phyloP scores from a whole-genome alignment of 1,140 invertebrate genomes.

The Dendrolimus kikuchii region DNA sequence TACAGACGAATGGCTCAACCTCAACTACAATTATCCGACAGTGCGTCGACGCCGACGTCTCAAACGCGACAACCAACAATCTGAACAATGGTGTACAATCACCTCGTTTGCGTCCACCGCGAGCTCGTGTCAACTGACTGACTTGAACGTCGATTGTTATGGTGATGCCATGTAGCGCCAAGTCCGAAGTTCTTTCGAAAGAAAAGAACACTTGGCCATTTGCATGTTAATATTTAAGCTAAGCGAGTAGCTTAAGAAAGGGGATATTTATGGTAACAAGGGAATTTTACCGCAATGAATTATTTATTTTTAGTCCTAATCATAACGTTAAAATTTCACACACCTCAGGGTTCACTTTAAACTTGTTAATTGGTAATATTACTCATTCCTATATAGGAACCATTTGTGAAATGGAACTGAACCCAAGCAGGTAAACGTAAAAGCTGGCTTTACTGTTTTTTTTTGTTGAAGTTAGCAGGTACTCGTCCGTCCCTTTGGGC shows the following conservation, averaged over 20 bases:
- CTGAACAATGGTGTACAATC: constrained; percentile 60
- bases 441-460: constrained; percentile 37
- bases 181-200: constrained; percentile 46
- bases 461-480: constrained; percentile 58
- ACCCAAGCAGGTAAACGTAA: constrained; percentile 53
- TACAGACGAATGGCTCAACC: constrained; percentile 21
- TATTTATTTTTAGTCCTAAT: constrained; percentile 40
- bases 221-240: constrained; percentile 34
- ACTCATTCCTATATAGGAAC: constrained; percentile 44
- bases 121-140: constrained; percentile 50
- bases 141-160: constrained; percentile 57
- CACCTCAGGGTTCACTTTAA: constrained; percentile 45
- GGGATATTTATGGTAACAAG: constrained; percentile 22
- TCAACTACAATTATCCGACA: constrained; percentile 26
- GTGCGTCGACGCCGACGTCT: too few species aligned
- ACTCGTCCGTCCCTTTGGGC: constrained; percentile 32
- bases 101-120: constrained; percentile 39
- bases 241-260: constrained; percentile 18
- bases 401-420: constrained; percentile 47
- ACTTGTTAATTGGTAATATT: constrained; percentile 61
- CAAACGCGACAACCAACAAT: constrained; percentile 30
- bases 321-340: constrained; percentile 51
- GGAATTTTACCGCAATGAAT: constrained; percentile 45
- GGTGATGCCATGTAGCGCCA: constrained; percentile 43
- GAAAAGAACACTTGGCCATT: constrained; percentile 45